These are phyloP conservation scores for Cheilosia grossa DNA, from an alignment of 2,888 invertebrate species.

Conservation along the genomic window DNA sequence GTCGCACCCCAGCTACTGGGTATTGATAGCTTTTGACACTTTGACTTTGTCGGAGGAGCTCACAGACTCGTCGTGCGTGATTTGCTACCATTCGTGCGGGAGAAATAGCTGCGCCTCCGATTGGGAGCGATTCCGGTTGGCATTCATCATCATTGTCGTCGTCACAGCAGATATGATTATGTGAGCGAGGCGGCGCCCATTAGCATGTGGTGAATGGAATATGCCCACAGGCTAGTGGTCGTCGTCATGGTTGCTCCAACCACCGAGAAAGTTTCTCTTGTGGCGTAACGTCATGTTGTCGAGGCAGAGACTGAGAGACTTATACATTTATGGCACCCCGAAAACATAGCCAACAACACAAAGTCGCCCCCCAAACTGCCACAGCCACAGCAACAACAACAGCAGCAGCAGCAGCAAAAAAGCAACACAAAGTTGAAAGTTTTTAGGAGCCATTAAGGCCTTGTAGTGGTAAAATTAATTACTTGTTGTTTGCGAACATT, in stretches of 20 bases:
- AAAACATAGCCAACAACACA: slow-evolving; percentile 58
- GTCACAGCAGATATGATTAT: slow-evolving; percentile 49
- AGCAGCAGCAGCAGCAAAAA: slow-evolving; percentile 33
- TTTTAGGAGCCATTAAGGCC: slow-evolving; percentile 83
- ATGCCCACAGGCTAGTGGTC: slow-evolving; percentile 59
- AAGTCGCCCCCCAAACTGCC: slow-evolving; percentile 31
- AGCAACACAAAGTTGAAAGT: slow-evolving; percentile 80
- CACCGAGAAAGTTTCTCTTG: slow-evolving; percentile 62
- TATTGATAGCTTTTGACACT: slow-evolving; percentile 74
- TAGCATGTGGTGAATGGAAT: slow-evolving; percentile 55
- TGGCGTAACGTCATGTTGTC: slow-evolving; percentile 62
- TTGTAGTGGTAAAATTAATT: slow-evolving; percentile 84
- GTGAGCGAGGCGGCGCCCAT: slow-evolving; percentile 29
- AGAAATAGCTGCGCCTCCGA: slow-evolving; percentile 52
- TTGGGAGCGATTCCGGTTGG: slow-evolving; percentile 30
- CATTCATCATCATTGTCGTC: slow-evolving; percentile 51
- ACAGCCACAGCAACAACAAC: slow-evolving; percentile 1
- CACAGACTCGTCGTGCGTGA: slow-evolving; percentile 42
- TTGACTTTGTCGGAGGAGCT: slow-evolving; percentile 43
- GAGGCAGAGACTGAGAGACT: slow-evolving; percentile 51
- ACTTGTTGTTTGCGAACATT: slow-evolving; percentile 83
- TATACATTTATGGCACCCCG: slow-evolving; percentile 61
- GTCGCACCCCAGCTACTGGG: slow-evolving; percentile 70
- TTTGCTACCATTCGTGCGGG: slow-evolving; percentile 39
- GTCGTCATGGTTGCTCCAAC: slow-evolving; percentile 38